phyloP scores from a whole-genome alignment of 2,113 vertebrate species.

The Speoplatyrhinus poulsoni region DNA sequence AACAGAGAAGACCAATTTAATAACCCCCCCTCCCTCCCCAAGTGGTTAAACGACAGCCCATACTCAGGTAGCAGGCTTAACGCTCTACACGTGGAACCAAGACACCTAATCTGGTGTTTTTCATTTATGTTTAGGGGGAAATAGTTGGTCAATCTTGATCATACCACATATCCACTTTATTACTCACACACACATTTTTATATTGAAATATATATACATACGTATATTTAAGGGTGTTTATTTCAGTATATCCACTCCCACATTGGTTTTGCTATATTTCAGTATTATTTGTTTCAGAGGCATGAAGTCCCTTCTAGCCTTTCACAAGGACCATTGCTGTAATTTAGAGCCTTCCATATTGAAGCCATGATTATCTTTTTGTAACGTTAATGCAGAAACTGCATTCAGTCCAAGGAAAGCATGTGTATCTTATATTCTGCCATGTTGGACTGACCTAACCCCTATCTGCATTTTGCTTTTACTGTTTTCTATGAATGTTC shows the following conservation, averaged over 20 bases:
- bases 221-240: conserved; percentile 17
- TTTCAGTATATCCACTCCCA: conserved; percentile 43
- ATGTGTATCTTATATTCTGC: not conserved
- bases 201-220: conserved; percentile 46
- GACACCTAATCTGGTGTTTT: not conserved
- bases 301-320: not conserved
- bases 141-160: not conserved
- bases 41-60: conserved; percentile 31
- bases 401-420: too few relatives aligned
- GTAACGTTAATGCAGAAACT: too few relatives aligned
- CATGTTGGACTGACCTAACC: conserved; percentile 17
- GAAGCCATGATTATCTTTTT: conserved; percentile 9
- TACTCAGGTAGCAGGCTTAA: conserved; percentile 58
- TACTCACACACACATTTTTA: not conserved
- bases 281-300: conserved; percentile 46
- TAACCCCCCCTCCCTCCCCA: not conserved
- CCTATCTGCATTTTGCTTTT: conserved; percentile 44
- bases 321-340: conserved; percentile 50
- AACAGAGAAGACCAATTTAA: not conserved
- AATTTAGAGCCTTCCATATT: conserved; percentile 53
- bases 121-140: conserved; percentile 14
- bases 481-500: conserved; percentile 50
- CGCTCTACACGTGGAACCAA: conserved; percentile 12
- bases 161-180: not conserved
- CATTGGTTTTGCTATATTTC: conserved; percentile 46